phyloP scores from a whole-genome alignment of 2,113 vertebrate species.

The Emydura subglobosa region DNA sequence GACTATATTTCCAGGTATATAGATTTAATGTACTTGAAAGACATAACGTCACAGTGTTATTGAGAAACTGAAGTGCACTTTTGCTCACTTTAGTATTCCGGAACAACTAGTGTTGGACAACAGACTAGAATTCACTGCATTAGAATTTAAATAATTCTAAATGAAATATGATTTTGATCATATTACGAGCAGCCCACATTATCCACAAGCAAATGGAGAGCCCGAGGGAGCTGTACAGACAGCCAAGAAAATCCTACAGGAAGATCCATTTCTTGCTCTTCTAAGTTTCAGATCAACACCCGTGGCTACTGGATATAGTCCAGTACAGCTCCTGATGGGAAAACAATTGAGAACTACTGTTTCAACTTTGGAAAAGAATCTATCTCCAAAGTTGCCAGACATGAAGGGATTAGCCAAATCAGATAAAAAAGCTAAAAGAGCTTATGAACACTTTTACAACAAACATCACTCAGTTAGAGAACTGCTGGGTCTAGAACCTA shows the following conservation, averaged over 20 bases:
- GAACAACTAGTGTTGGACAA: not conserved
- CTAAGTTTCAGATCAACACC: not conserved
- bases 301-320: not conserved
- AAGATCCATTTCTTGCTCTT: not conserved
- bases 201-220: not conserved
- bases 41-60: not conserved
- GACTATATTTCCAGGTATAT: not conserved
- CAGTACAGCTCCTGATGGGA: not conserved
- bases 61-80: not conserved
- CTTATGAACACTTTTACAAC: not conserved
- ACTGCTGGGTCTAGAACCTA: not conserved
- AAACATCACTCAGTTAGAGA: not conserved
- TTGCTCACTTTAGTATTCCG: not conserved
- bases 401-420: not conserved
- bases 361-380: not conserved
- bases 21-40: not conserved
- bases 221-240: not conserved
- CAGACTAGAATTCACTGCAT: not conserved
- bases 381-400: not conserved
- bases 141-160: not conserved
- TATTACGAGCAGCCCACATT: not conserved
- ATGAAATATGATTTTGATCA: not conserved
- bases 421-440: not conserved
- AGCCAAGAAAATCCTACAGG: not conserved
- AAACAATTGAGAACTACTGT: not conserved